Evolutionary conservation across 2,797 vertebrate genomes (phyloP), one percentile per base, ranked within the genome.

Genomic region (Myotis vivesi): DNA sequence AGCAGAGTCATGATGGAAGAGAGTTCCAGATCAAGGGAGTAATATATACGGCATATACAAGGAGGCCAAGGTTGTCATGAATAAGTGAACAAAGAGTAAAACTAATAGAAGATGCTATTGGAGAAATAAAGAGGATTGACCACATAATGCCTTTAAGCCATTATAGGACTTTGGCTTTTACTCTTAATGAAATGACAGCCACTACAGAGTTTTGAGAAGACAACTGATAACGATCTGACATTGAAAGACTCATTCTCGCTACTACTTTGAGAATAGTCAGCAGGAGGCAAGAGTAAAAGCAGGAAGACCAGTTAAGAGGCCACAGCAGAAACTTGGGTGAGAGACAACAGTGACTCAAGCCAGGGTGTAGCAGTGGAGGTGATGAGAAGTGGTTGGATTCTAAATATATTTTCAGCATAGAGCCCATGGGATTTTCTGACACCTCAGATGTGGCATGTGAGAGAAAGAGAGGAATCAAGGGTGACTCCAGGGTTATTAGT

Each of bases 131-230:
- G 38, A 76, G 53, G 44, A 30, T 9, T 38, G 28, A 68, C 13
- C 8, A 0, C 33, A 1, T 8, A 3, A 6, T 75, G n/a, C 3
- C 5, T 79, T 33, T 4, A 77, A 23, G 41, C 3, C 6, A 19
- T 16, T 53, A 2, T 36, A 62, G n/a, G 51, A 62, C 69, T 44
- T 88, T 6, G 36, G 25, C n/a, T 89, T 95, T 95, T 59, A 30
- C 53, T 79, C 66, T 80, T 46, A 92, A 41, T 93, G 62, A 84
- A 81, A 59, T 38, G 33, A 88, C 69, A 83, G 59, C 23, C 62
- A 53, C 33, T 49, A 57, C n/a, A 76, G 91, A 77, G 25, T 44
- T 88, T 73, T 75, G 19, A 89, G 25, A 86, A 28, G 22, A 23
- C 8, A 81, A 72, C 30, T 71, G 66, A 51, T 49, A 25, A 41